phyloP scores from a whole-genome alignment of 2,888 invertebrate genomes.

The Habroteleia sp. region DNA sequence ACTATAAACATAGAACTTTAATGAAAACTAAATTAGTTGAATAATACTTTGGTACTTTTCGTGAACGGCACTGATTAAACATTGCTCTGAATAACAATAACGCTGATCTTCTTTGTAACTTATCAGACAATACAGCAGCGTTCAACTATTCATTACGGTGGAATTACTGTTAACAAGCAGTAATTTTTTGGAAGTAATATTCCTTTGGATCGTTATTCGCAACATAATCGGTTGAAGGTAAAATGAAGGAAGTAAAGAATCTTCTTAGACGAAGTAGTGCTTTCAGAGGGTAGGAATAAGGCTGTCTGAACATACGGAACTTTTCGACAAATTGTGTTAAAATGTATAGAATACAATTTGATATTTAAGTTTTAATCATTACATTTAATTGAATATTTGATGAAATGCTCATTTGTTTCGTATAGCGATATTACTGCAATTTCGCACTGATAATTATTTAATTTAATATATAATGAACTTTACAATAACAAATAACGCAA shows the following conservation, averaged over 20 bases:
- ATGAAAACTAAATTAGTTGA: conserved; percentile 27
- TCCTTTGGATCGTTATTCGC: conserved; percentile 46
- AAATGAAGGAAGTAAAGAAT: conserved; percentile 48
- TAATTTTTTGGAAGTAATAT: conserved; percentile 55
- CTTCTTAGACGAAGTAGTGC: conserved; percentile 32
- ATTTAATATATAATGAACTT: too few species aligned
- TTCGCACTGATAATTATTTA: too few species aligned
- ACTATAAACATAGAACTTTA: too few species aligned
- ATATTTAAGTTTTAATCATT: too few species aligned
- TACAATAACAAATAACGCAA: too few species aligned
- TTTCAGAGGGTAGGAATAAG: too few species aligned
- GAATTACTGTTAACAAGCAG: conserved; percentile 59
- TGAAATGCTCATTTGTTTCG: too few species aligned
- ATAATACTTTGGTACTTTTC: conserved; percentile 23
- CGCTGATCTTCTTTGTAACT: conserved; percentile 42
- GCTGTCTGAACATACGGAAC: too few species aligned
- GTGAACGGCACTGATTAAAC: conserved; percentile 28
- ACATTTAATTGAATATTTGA: too few species aligned
- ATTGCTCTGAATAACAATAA: conserved; percentile 46
- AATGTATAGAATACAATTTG: too few species aligned
- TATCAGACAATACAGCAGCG: conserved; percentile 44
- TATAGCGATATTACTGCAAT: too few species aligned
- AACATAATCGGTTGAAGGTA: conserved; percentile 38
- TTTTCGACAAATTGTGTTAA: too few species aligned
- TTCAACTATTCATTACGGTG: conserved; percentile 47